phyloP scores from a whole-genome alignment of 2,113 vertebrate species.

The Atractosteus spatula region DNA sequence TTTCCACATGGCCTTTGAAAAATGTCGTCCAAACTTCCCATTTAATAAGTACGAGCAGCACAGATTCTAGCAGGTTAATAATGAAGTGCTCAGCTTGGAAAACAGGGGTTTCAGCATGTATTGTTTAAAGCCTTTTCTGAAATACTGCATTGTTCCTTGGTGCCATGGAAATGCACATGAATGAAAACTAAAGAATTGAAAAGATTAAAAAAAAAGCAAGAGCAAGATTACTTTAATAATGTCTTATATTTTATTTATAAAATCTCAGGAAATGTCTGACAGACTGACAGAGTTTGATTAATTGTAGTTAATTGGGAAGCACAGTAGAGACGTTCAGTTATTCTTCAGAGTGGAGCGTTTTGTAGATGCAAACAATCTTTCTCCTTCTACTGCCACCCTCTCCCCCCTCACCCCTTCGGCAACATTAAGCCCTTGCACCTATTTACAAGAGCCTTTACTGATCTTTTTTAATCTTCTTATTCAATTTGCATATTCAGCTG shows the following conservation, averaged over 20 bases:
- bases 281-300: slow-evolving; percentile 38
- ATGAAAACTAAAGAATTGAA: slow-evolving; percentile 11
- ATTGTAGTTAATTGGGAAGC: slow-evolving; percentile 46
- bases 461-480: slow-evolving; percentile 68
- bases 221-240: slow-evolving; percentile 15
- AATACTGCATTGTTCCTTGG: background rate
- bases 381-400: slow-evolving; percentile 7
- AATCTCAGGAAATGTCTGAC: background rate
- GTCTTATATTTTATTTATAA: slow-evolving; percentile 42
- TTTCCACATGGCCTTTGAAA: no score
- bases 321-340: slow-evolving; percentile 14
- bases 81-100: no score
- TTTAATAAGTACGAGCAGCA: no score
- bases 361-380: slow-evolving; percentile 16
- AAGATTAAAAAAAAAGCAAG: slow-evolving; percentile 10
- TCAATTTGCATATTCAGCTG: slow-evolving; percentile 62
- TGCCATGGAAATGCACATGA: background rate
- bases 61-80: no score
- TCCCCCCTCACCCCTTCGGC: background rate
- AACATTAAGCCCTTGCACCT: slow-evolving; percentile 26
- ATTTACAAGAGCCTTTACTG: slow-evolving; percentile 39
- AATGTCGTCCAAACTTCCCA: no score
- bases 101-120: no score
- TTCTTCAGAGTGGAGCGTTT: background rate
- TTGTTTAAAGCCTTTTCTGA: background rate